phyloP scores from a whole-genome alignment of 2,113 vertebrate genomes.

The Oreochromis tanganicae region DNA sequence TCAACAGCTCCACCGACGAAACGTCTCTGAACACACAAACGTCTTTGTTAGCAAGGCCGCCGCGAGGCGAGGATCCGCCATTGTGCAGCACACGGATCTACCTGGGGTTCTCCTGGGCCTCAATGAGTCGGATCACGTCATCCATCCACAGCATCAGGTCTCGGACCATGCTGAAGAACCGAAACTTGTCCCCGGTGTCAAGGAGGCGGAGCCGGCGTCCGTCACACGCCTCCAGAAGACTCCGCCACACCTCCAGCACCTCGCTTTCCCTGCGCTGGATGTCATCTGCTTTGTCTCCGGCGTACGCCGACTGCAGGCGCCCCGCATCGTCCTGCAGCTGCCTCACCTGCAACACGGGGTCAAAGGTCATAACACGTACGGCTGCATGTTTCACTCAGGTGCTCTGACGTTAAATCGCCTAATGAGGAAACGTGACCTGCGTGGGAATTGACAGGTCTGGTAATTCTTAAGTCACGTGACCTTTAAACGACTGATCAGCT shows the following conservation, averaged over 20 bases:
- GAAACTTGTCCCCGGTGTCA: constrained; percentile 94
- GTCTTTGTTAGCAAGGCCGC: background rate
- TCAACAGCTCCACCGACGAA: constrained; percentile 92
- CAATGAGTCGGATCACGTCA: constrained; percentile 91
- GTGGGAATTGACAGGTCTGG: background rate
- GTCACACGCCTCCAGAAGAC: constrained; percentile 86
- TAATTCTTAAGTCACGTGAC: background rate
- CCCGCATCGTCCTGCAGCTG: constrained; percentile 92
- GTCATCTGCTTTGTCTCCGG: constrained; percentile 92
- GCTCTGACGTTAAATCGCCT: background rate
- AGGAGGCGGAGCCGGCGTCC: constrained; percentile 82
- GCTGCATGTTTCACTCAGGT: background rate
- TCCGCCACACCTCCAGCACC: constrained; percentile 89
- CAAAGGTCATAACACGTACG: background rate
- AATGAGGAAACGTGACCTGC: background rate
- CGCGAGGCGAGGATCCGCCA: accelerated
- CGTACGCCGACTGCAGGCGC: constrained; percentile 91
- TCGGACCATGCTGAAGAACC: constrained; percentile 95
- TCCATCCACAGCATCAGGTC: constrained; percentile 99
- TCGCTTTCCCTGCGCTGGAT: constrained; percentile 91
- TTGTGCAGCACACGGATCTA: constrained; percentile 10
- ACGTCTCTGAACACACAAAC: constrained; percentile 78
- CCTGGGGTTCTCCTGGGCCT: constrained; percentile 95
- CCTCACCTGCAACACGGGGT: constrained; percentile 75
- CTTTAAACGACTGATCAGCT: background rate